Conservation (phyloP, 2,888 invertebrate species). For the Plusia festucae region DNA sequence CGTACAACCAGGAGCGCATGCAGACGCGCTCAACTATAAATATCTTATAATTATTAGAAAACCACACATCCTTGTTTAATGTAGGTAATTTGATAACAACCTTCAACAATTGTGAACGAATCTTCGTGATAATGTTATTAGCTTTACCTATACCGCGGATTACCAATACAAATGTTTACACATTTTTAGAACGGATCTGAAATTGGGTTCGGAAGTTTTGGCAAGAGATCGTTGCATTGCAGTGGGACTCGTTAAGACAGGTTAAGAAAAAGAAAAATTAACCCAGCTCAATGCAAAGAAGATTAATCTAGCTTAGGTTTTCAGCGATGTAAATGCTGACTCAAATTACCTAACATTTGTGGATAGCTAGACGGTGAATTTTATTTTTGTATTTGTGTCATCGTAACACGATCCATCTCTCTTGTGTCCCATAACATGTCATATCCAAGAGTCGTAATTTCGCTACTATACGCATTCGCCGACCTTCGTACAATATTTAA, state of each 20-base stretch:
- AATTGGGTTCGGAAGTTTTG: too few species aligned
- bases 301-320: too few species aligned
- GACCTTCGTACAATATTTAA: background rate
- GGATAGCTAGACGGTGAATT: too few species aligned
- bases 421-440: conserved; percentile 3
- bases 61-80: conserved; percentile 41
- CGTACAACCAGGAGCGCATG: conserved; percentile 39
- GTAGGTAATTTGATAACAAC: conserved; percentile 44
- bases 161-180: background rate
- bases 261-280: too few species aligned
- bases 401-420: background rate
- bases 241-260: too few species aligned
- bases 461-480: background rate
- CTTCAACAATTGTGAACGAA: conserved; percentile 22
- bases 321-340: too few species aligned
- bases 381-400: background rate
- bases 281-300: too few species aligned
- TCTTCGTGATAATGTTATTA: background rate
- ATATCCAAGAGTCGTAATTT: background rate
- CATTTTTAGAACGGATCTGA: too few species aligned
- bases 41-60: conserved; percentile 55
- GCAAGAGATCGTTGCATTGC: too few species aligned
- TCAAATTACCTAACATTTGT: too few species aligned
- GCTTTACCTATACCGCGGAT: too few species aligned
- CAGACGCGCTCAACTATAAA: conserved; percentile 46